Conservation (phyloP, 1,140 invertebrate species). For the Ptiloglossa arizonensis region DNA sequence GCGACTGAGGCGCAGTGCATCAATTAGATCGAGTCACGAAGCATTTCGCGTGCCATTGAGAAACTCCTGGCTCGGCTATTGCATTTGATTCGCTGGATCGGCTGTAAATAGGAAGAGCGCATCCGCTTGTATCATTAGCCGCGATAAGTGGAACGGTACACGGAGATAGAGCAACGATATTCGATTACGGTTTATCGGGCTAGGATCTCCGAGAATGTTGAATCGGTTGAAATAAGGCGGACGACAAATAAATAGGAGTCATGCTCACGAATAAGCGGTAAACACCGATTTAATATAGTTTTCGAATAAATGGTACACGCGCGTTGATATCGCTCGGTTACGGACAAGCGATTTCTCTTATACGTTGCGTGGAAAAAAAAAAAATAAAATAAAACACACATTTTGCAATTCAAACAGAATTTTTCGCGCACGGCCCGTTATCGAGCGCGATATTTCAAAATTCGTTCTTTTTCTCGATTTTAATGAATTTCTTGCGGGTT, state of each 20-base stretch:
- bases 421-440: too few species aligned
- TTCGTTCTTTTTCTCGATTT: too few species aligned
- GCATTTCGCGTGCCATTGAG: neutral
- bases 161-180: neutral
- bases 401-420: too few species aligned
- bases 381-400: too few species aligned
- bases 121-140: conserved; percentile 5
- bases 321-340: neutral
- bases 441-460: too few species aligned
- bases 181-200: conserved; percentile 9
- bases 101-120: neutral
- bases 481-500: too few species aligned
- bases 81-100: neutral
- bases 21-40: conserved; percentile 9
- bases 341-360: neutral
- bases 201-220: neutral
- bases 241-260: neutral
- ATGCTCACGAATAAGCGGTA: neutral
- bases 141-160: neutral
- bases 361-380: too few species aligned
- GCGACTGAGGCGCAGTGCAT: neutral
- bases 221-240: neutral
- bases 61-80: neutral
- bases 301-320: neutral
- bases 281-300: neutral